Base-by-base conservation (phyloP, 2,797 vertebrate genomes). In the Tragelaphus oryx region DNA sequence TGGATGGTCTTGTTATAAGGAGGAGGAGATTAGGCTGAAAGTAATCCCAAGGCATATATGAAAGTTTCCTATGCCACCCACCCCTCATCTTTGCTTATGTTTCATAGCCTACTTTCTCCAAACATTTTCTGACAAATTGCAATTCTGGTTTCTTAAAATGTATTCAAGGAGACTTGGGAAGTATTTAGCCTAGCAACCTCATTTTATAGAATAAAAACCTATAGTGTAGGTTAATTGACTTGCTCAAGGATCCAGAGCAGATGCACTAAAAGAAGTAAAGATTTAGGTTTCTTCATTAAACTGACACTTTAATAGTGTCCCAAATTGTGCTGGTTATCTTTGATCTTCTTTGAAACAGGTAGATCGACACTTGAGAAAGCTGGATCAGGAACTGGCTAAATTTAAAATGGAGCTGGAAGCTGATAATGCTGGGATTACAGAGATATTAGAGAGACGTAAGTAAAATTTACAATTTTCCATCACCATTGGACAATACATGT, bases 371-470 rank as follows among this genome's bases (percentile, higher is more conserved):
- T 98, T 99, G 97, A 98, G 99, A 96, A 99, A 99, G 98, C 92
- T 99, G 98, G 99, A 99, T 98, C 99, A 99, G 98, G 99, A 99
- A 96, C 98, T 99, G 4, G 99, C 99, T 94, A 99, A 99, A 97
- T 99, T 99, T 97, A 99, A 99, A 99, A 99, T 99, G 99, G 99
- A 99, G 97, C 99, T 99, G 97, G 99, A 99, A 98, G 99, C 99
- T 6, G 99, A 99, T 98, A 99, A 99, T 94, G 99, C 99, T 84
- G 99, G 99, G 93, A 99, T 99, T 98, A 99, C 99, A 0, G 99
- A 99, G 98, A 99, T 99, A 98, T 96, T 99, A 98, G 99, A 99
- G 98, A 99, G 99, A 98, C 98, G 99, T 99, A 98, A 98, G 99
- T 99, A 96, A 91, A 81, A 76, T 88, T 85, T 96, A 95, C 82